Percentiles rank a stretch among this genome's conserved stretches.
Conservation (phyloP, 2,113 vertebrate species). For the Lepus europaeus region DNA sequence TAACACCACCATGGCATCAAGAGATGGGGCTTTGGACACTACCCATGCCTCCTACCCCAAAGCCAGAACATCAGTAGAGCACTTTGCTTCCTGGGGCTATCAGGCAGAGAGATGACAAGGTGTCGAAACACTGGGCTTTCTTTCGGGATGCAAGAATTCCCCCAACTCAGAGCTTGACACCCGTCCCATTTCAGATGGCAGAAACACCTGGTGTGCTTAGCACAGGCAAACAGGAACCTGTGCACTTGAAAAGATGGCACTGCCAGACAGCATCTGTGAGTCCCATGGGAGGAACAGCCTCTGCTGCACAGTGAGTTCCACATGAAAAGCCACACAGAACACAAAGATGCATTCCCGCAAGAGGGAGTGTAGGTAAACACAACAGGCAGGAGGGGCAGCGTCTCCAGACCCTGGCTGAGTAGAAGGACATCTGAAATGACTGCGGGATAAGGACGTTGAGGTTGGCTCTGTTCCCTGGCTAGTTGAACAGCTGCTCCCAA, state of each 20-base stretch:
- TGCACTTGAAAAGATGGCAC: background rate
- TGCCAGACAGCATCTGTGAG: background rate
- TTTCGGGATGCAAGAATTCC: background rate
- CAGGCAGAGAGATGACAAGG: background rate
- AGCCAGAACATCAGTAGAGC: background rate
- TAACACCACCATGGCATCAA: background rate
- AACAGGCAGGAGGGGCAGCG: background rate
- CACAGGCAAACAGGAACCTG: background rate
- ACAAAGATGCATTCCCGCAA: background rate
- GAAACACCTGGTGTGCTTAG: background rate
- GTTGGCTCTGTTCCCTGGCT: background rate
- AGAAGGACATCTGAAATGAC: background rate
- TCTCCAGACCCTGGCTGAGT: background rate
- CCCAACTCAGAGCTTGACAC: background rate
- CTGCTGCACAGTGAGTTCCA: background rate
- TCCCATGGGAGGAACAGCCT: background rate
- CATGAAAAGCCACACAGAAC: background rate
- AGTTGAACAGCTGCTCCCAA: background rate
- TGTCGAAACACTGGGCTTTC: background rate
- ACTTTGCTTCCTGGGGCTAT: background rate
- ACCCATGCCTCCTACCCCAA: accelerated
- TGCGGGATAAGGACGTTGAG: background rate
- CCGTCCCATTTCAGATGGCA: background rate
- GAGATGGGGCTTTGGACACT: background rate
- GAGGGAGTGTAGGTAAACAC: background rate